Base-by-base conservation (phyloP, 2,888 invertebrate species). In the Dendrolimus pini region DNA sequence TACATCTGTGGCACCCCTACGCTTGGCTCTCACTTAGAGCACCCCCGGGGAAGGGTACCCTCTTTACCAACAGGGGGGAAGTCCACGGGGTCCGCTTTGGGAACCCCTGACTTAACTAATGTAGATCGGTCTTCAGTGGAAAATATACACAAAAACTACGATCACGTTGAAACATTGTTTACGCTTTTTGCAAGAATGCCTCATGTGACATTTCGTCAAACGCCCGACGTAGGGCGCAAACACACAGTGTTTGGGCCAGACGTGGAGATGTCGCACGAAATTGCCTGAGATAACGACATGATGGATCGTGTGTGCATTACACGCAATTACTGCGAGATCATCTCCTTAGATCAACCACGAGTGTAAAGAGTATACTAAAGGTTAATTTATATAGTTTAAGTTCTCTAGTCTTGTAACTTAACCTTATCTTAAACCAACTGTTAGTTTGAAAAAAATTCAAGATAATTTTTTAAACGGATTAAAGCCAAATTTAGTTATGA, bases 151-250 rank as follows among this genome's bases (percentile, higher is more conserved):
- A 47, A 47, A 47, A 10, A 47, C 12, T 9, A 47, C 12, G 47
- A 47, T 47, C 12, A 9, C 47, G 47, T 47, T 12, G 2, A 2
- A 47, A 8, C 9, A 10, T 47, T 47, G 12, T 47, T 47, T 47
- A 47, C 47, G 47, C 47, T 47, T 47, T 47, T 47, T 47, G 47
- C 47, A 47, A 47, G 47, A 47, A 47, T 2, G 47, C 12, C 12
- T 47, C 47, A 47, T 56, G 56, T 56, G 56, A 7, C 56, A 14
- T 12, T 9, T n/a, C 41, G 56, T 53, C n/a, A 53, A 56, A 52
- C 30, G 14, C 14, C 52, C 12, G 41, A 47, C 47, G 47, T 47
- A 47, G 47, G 12, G 12, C n/a, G 54, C 41, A 30, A 12, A 47
- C 47, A 47, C 9, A 47, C 47, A 7, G 47, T 47, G 12, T 12